phyloP scores from a whole-genome alignment of 23 tunicate genomes.

The Aplidium turbinatum region DNA sequence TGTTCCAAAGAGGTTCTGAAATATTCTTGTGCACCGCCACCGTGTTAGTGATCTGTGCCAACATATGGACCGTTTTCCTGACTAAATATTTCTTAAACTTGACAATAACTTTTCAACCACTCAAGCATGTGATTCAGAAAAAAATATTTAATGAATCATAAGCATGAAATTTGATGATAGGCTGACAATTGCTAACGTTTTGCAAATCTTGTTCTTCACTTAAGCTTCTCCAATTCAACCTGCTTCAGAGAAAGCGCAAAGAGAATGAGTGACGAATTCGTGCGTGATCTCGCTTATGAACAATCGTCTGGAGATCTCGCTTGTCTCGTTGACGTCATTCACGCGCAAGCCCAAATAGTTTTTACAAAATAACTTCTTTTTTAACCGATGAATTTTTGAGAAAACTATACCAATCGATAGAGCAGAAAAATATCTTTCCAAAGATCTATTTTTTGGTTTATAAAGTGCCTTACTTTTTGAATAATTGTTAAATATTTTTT shows the following conservation, averaged over 20 bases:
- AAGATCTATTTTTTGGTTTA: background rate
- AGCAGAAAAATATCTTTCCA: background rate
- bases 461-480: background rate
- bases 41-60: constrained; percentile 39
- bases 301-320: constrained; percentile 1
- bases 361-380: constrained; percentile 3
- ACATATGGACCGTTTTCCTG: constrained; percentile 29
- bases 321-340: constrained; percentile 37
- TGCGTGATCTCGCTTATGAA: constrained; percentile 27
- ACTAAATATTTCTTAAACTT: background rate
- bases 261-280: constrained; percentile 41
- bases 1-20: background rate
- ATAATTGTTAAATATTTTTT: background rate
- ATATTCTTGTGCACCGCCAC: constrained; percentile 14
- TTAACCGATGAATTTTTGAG: background rate
- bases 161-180: background rate
- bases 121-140: no score
- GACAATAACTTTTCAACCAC: no score
- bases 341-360: background rate
- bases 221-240: background rate
- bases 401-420: background rate
- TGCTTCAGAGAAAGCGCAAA: constrained; percentile 31
- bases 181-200: no score
- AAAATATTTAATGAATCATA: no score
- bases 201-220: no score